These are phyloP conservation scores for Bombus superbus DNA, from an alignment of 1,140 invertebrate species.

Conservation along the genomic window DNA sequence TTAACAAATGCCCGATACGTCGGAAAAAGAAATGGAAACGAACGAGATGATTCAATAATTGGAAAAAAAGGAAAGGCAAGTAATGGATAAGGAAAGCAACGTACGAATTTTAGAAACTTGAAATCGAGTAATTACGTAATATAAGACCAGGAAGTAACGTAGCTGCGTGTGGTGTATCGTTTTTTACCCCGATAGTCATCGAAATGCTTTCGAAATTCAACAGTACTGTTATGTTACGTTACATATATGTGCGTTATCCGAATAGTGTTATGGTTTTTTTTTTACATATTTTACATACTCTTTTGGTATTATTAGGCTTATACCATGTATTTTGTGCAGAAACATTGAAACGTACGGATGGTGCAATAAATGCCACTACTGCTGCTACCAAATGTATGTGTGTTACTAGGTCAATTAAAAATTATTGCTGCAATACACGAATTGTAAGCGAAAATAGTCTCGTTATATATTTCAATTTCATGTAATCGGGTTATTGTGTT, in stretches of 20 bases:
- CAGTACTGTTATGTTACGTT: not conserved
- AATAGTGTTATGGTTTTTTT: no score
- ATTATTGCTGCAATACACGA: not conserved
- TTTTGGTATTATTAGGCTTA: no score
- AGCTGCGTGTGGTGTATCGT: constrained; percentile 6
- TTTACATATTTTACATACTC: no score
- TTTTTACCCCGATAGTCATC: constrained; percentile 50
- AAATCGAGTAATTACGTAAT: constrained; percentile 52
- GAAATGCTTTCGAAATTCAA: constrained; percentile 47
- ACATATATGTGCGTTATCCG: no score
- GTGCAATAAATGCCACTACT: no score
- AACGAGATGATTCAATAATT: not conserved
- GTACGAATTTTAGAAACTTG: constrained; percentile 54
- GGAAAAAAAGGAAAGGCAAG: not conserved
- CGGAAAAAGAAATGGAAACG: not conserved
- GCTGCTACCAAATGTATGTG: not conserved
- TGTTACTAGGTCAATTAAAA: constrained; percentile 16
- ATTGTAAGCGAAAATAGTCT: not conserved
- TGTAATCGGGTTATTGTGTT: no score
- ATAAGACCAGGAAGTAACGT: constrained; percentile 31
- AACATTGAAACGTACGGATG: no score
- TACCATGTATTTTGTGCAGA: no score
- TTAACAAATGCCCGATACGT: not conserved
- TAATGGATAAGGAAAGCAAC: constrained; percentile 6
- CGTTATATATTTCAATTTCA: no score